Base-by-base conservation (phyloP, 2,797 vertebrate species). In the Malacoctenus gilli region DNA sequence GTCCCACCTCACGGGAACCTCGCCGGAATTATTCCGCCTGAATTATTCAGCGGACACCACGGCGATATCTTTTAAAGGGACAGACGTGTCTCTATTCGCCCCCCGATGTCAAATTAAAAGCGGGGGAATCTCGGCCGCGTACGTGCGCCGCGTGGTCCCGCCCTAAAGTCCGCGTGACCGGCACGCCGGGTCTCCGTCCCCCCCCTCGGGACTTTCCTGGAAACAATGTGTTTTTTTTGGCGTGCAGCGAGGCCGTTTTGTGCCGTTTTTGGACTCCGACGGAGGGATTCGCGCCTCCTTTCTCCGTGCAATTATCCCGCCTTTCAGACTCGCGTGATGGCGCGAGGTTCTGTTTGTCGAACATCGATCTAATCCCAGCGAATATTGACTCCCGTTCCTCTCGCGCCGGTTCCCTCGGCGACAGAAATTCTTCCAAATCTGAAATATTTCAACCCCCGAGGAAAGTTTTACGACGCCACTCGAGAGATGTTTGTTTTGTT, bases 1-100 rank as follows among this genome's bases (percentile, higher is more conserved):
- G 81, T 83, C 83, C 83, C 77, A 80, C 87, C 80, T 85, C 80
- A 78, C 68, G 77, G 79, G 73, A 84, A 83, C 81, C 83, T 70
- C 73, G 0, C 56, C 20, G 60, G 82, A 84, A 87, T 87, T 86
- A 87, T 82, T 82, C 57, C 41, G 21, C 61, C 56, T 90, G 85
- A 89, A 90, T 88, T 83, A 89, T 89, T 90, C 83, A 89, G 86
- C n/a, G 3, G 59, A 78, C 84, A 85, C 30, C 69, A 80, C 77
- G 85, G 75, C 36, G 77, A 88, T 89, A 86, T 77, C 78, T 82
- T 84, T 89, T 87, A 87, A 86, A 83, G 79, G 77, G 70, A 81
- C 80, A 80, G 82, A 53, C 42, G 21, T 58, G 60, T 72, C 59
- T 82, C 72, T 67, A 36, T 75, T 57, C 56, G 41, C 59, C 59